Base-by-base conservation (phyloP, 2,888 invertebrate genomes). In the Pasiphila rectangulata region DNA sequence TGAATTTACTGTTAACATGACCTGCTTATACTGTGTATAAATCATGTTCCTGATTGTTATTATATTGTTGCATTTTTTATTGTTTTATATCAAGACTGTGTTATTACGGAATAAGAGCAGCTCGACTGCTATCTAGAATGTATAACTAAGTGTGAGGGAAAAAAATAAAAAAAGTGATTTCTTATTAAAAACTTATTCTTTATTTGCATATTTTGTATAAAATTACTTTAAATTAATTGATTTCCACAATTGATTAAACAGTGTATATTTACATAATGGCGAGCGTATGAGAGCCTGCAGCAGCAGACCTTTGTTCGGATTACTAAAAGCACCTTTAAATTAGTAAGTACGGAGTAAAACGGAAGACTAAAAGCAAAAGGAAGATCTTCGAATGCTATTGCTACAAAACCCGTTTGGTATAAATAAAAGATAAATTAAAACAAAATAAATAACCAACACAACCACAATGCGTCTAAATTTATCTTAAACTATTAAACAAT, bases 371-470 rank as follows among this genome's bases (percentile, higher is more conserved):
- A 68, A 59, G n/a, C 32, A 64, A 57, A 72, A 67, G 69, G 74
- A 77, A 79, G 77, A 79, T 72, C 71, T 67, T 75, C 54, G 61
- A 67, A 67, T 62, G 70, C 72, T 82, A 79, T 64, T 69, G 71
- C 75, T 80, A 78, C 63, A 68, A 56, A 75, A 79, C 83, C 82
- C 80, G 76, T 83, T 83, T 80, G 73, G 75, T 79, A 83, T 83
- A 83, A 84, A 84, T 82, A 83, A 80, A 79, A 74, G 64, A 79
- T 82, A 81, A 85, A 80, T 80, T 77, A 83, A 54, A 79, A 80
- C 68, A 79, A 85, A 84, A 85, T 84, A 86, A 87, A 86, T 86
- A 84, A 83, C 71, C 79, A 84, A 86, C 86, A 87, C 87, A 87
- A 87, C 83, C 85, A 70, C 72, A 72, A 76, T 70, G 72, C 72